These are phyloP conservation scores for Pantala flavescens DNA, from an alignment of 1,140 invertebrate genomes.

Conservation along the genomic window DNA sequence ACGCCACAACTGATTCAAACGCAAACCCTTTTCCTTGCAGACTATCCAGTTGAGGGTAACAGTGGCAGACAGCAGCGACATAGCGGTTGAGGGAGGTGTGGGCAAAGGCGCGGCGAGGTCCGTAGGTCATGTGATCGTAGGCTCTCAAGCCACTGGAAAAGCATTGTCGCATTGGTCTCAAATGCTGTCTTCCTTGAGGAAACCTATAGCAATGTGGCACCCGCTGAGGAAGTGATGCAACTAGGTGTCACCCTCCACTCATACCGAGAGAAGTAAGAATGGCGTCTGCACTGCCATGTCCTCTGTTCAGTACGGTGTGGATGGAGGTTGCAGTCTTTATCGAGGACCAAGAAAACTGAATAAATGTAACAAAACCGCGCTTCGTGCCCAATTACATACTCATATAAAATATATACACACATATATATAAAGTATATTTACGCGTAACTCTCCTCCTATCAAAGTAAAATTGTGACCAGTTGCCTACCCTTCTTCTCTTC, in stretches of 20 bases:
- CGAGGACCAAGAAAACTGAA: neutral
- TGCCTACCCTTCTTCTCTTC: neutral
- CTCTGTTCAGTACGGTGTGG: neutral
- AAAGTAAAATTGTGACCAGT: slow-evolving; percentile 2
- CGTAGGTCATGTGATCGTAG: slow-evolving; percentile 62
- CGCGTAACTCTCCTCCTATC: neutral
- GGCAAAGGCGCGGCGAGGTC: slow-evolving; percentile 39
- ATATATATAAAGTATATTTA: slow-evolving; percentile 6
- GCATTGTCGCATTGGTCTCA: slow-evolving; percentile 71
- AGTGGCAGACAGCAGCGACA: slow-evolving; percentile 41
- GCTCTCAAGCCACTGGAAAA: slow-evolving; percentile 53
- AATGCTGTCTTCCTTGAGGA: slow-evolving; percentile 68
- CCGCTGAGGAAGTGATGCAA: slow-evolving; percentile 50
- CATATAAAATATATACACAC: neutral
- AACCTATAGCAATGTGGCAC: slow-evolving; percentile 78
- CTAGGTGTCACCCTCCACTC: neutral
- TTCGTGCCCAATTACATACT: neutral
- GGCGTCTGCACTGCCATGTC: neutral
- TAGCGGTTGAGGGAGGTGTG: slow-evolving; percentile 27
- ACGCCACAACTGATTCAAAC: no score
- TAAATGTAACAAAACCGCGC: neutral
- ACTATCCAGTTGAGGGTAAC: slow-evolving; percentile 59
- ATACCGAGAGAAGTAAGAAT: neutral
- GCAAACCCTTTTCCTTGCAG: slow-evolving; percentile 35
- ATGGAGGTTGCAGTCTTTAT: neutral